Conservation (phyloP, 2,888 invertebrate species). For the Incurvaria masculella region DNA sequence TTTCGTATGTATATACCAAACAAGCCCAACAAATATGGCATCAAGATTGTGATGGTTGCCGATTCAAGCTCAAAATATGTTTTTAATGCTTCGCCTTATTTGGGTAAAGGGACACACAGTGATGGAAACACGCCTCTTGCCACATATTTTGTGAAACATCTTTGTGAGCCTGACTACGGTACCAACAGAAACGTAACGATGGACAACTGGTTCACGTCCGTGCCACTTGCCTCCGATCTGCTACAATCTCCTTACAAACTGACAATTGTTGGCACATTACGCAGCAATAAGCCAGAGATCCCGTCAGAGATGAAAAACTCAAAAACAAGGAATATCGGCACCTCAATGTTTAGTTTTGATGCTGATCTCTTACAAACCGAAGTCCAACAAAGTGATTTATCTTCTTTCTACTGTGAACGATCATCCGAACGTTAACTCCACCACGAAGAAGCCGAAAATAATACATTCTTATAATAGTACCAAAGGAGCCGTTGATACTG, state of each 20-base stretch:
- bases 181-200: slow-evolving; percentile 18
- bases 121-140: slow-evolving; percentile 12
- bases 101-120: slow-evolving; percentile 20
- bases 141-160: slow-evolving; percentile 15
- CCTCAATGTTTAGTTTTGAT: slow-evolving; percentile 10
- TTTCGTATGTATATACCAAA: slow-evolving; percentile 14
- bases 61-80: slow-evolving; percentile 25
- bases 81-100: slow-evolving; percentile 23
- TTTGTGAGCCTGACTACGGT: slow-evolving; percentile 18
- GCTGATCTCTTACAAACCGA: slow-evolving; percentile 13
- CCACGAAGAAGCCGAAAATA: slow-evolving; percentile 15
- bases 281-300: slow-evolving; percentile 25
- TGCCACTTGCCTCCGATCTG: slow-evolving; percentile 21
- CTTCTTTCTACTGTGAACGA: slow-evolving; percentile 12
- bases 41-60: slow-evolving; percentile 25
- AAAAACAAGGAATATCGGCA: slow-evolving; percentile 11
- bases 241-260: slow-evolving; percentile 23
- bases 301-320: too few relatives aligned
- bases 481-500: slow-evolving; percentile 19
- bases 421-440: slow-evolving; percentile 9
- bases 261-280: slow-evolving; percentile 22
- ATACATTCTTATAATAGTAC: slow-evolving; percentile 18
- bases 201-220: slow-evolving; percentile 27
- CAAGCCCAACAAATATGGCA: slow-evolving; percentile 20
- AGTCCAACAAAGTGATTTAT: slow-evolving; percentile 15